A percentile compares a stretch with the other conserved stretches of the same genome.
phyloP scores from a whole-genome alignment of 2,888 invertebrate species.

The Phaedon cochleariae region DNA sequence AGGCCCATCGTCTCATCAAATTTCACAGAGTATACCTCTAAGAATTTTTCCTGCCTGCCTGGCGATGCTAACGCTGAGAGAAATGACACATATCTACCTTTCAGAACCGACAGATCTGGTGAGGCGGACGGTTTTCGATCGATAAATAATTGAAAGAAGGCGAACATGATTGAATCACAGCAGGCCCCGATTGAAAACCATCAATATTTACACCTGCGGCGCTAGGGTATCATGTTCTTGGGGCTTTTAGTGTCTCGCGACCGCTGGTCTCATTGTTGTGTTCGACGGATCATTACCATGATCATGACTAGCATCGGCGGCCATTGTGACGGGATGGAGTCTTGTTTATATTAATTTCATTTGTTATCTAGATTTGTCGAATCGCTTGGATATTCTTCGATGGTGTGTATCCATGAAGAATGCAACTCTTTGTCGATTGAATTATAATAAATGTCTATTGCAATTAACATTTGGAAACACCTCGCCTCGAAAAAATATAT shows the following conservation, averaged over 20 bases:
- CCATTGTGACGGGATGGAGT: not conserved
- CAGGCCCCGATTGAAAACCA: slow-evolving; percentile 56
- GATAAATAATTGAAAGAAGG: slow-evolving; percentile 55
- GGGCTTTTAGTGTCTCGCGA: not conserved
- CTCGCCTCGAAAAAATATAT: no score
- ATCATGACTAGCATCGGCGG: not conserved
- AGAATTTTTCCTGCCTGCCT: no score
- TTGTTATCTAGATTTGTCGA: not conserved
- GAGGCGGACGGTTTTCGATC: not conserved
- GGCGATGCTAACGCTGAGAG: no score
- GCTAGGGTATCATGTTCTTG: slow-evolving; percentile 38
- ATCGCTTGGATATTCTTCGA: not conserved
- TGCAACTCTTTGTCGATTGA: not conserved
- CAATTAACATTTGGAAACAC: no score
- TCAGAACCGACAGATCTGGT: no score
- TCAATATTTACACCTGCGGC: slow-evolving; percentile 43
- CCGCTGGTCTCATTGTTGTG: not conserved
- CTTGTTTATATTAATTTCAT: slow-evolving; percentile 1
- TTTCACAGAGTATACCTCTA: no score
- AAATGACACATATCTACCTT: no score
- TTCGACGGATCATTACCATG: not conserved
- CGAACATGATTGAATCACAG: slow-evolving; percentile 59
- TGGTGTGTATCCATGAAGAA: not conserved
- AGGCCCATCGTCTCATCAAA: no score
- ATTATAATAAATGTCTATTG: no score